phyloP scores from a whole-genome alignment of 2,888 invertebrate genomes.

The Operophtera brumata region DNA sequence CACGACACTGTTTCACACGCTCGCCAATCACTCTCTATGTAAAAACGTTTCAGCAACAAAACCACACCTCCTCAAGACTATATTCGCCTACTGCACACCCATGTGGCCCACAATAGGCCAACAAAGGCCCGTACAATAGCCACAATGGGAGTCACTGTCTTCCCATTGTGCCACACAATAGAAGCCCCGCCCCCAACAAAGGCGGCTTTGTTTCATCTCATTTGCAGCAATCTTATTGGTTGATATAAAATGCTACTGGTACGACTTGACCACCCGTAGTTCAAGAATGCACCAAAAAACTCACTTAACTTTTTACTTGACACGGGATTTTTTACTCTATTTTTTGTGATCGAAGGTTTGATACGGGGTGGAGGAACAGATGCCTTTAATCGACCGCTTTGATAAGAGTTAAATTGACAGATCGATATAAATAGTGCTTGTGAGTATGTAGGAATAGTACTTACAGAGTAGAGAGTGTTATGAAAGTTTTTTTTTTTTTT shows the following conservation, averaged over 20 bases:
- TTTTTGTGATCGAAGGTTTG: slow-evolving; percentile 24
- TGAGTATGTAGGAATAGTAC: slow-evolving; percentile 10
- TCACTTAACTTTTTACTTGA: slow-evolving; percentile 34
- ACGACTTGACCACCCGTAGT: slow-evolving; percentile 57
- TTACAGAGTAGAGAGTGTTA: background rate
- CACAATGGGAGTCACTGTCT: slow-evolving; percentile 71
- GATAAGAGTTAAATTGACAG: slow-evolving; percentile 68
- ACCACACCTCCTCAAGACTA: slow-evolving; percentile 42
- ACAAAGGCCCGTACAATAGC: slow-evolving; percentile 57
- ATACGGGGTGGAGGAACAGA: slow-evolving; percentile 40
- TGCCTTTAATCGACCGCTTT: slow-evolving; percentile 55
- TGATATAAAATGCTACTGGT: slow-evolving; percentile 36
- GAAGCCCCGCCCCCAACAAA: slow-evolving; percentile 65
- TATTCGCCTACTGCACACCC: slow-evolving; percentile 34
- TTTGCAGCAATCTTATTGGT: slow-evolving; percentile 55
- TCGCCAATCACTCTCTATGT: slow-evolving; percentile 42
- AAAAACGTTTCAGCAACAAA: slow-evolving; percentile 51
- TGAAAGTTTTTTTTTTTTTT: too few relatives aligned
- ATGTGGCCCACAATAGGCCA: slow-evolving; percentile 43
- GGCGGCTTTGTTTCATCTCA: slow-evolving; percentile 74
- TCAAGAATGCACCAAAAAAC: slow-evolving; percentile 33
- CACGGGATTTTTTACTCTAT: slow-evolving; percentile 22
- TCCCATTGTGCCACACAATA: slow-evolving; percentile 75
- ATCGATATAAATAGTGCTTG: slow-evolving; percentile 32
- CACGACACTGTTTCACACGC: slow-evolving; percentile 18